Conservation (phyloP, 2,113 vertebrate genomes). For the Sinosuthora webbiana region DNA sequence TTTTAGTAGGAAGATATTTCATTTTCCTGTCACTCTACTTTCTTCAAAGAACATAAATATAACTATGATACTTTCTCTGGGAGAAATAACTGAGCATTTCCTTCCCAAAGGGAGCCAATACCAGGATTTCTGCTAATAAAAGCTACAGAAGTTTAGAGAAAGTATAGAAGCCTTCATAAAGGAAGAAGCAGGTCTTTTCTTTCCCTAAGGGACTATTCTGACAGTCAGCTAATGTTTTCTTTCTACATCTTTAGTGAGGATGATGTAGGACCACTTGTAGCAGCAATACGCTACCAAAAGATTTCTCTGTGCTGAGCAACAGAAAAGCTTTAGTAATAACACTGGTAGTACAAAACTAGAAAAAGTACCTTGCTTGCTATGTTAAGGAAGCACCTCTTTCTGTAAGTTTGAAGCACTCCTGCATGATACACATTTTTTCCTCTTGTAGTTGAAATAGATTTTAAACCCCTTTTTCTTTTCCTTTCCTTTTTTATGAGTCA, state of each 20-base stretch:
- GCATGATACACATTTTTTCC: background rate
- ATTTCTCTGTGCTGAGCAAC: background rate
- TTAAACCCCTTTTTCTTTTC: background rate
- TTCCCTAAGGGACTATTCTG: constrained; percentile 1
- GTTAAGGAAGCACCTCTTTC: background rate
- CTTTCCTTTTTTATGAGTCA: constrained; percentile 25
- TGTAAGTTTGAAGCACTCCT: background rate
- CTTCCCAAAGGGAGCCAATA: background rate
- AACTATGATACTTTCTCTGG: background rate
- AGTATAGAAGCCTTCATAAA: background rate
- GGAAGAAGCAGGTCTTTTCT: background rate
- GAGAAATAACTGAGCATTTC: constrained; percentile 2
- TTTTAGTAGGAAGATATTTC: constrained; percentile 12
- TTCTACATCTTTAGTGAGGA: background rate
- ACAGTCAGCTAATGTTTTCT: background rate
- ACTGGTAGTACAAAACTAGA: background rate
- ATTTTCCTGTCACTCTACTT: background rate
- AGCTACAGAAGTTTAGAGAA: background rate
- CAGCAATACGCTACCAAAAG: background rate
- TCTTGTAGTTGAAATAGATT: background rate
- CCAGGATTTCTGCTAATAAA: constrained; percentile 9
- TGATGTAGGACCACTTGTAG: background rate
- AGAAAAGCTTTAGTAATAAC: background rate
- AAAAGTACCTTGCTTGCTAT: background rate
- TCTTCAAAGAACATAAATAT: background rate